Evolutionary conservation across 2,888 invertebrate species (phyloP).

Genomic region (Digitonthophagus gazella): DNA sequence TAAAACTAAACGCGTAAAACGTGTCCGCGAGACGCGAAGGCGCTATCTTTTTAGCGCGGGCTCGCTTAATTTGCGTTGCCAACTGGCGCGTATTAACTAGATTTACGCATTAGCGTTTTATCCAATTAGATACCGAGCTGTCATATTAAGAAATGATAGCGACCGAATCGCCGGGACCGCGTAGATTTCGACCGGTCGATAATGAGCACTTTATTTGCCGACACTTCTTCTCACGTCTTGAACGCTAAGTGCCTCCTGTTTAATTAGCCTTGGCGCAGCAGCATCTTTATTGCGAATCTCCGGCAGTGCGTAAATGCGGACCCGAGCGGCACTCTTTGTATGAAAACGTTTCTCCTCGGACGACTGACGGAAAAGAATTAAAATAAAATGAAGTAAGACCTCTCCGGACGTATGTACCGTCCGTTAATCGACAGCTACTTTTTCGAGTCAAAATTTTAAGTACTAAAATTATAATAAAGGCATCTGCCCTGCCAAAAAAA

Average conservation of each 20-base stretch:
- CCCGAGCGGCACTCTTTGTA: neutral
- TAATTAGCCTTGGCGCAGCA: slow-evolving; percentile 11
- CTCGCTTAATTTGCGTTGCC: slow-evolving; percentile 13
- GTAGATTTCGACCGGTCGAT: slow-evolving; percentile 14
- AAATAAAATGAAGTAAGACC: too few relatives aligned
- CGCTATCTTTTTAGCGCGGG: slow-evolving; percentile 2
- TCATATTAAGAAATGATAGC: slow-evolving; percentile 14
- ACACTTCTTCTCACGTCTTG: slow-evolving; percentile 11
- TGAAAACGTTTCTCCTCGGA: neutral
- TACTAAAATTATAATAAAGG: neutral
- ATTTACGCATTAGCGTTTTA: slow-evolving; percentile 15
- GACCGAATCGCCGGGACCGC: neutral
- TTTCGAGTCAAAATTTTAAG: too few relatives aligned
- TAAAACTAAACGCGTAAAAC: slow-evolving; percentile 5
- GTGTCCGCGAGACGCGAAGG: neutral
- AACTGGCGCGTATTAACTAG: slow-evolving; percentile 11
- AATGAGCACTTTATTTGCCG: slow-evolving; percentile 18
- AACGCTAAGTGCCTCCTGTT: slow-evolving; percentile 14
- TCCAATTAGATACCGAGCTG: slow-evolving; percentile 12
- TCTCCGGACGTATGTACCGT: too few relatives aligned
- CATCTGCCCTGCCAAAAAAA: neutral
- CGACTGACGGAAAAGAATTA: slow-evolving; percentile 1
- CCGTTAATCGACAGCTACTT: too few relatives aligned
- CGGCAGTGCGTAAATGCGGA: neutral
- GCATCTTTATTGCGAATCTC: slow-evolving; percentile 13